Conservation (phyloP, 1,140 invertebrate species). For the Nephila pilipes region DNA sequence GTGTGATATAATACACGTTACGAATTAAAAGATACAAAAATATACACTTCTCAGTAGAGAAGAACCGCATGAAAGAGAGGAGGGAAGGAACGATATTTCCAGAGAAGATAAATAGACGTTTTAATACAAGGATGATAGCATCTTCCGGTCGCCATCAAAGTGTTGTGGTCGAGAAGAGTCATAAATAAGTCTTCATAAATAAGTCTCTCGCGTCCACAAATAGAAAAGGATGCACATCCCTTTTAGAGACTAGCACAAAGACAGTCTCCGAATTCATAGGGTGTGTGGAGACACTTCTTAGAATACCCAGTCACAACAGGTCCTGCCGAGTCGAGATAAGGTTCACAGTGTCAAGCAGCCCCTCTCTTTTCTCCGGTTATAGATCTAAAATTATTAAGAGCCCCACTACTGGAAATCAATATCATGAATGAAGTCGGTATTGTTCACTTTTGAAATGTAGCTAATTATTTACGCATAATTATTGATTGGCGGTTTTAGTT, state of each 20-base stretch:
- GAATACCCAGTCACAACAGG: constrained; percentile 54
- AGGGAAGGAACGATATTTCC: constrained; percentile 24
- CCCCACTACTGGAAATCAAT: neutral
- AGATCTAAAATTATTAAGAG: constrained; percentile 3
- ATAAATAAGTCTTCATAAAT: constrained; percentile 53
- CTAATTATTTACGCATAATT: too few relatives aligned
- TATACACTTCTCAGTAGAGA: constrained; percentile 35
- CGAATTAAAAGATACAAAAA: neutral
- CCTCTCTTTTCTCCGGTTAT: neutral
- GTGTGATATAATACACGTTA: too few relatives aligned
- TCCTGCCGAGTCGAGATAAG: constrained; percentile 40
- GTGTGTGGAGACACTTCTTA: constrained; percentile 35
- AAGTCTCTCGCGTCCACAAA: constrained; percentile 37
- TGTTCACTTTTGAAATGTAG: too few relatives aligned
- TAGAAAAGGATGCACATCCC: constrained; percentile 59
- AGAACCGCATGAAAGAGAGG: neutral
- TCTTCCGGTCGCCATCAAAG: constrained; percentile 58
- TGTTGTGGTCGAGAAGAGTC: constrained; percentile 61
- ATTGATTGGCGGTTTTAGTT: too few relatives aligned
- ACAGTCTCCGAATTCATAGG: constrained; percentile 29
- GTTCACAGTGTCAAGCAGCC: neutral
- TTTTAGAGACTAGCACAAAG: constrained; percentile 41
- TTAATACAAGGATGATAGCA: constrained; percentile 55
- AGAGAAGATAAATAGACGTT: constrained; percentile 61
- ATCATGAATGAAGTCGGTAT: neutral